phyloP scores from a whole-genome alignment of 2,888 invertebrate genomes.

The Belgica antarctica region DNA sequence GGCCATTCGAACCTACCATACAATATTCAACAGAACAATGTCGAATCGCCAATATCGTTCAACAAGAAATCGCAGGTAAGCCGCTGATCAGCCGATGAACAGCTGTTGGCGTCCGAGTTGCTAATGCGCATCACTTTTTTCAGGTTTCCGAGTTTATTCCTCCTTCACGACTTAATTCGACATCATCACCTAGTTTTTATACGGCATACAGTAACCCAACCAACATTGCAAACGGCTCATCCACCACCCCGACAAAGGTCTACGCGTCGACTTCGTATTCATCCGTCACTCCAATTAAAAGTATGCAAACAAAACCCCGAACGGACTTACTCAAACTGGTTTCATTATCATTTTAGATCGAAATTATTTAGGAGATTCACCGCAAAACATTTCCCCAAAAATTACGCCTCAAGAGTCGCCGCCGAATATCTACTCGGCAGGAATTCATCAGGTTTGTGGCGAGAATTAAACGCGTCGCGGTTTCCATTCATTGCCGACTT shows the following conservation, averaged over 20 bases:
- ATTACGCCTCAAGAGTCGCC: conserved; percentile 58
- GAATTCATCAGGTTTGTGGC: conserved; percentile 53
- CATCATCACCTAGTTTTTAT: conserved; percentile 43
- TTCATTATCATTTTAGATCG: conserved; percentile 38
- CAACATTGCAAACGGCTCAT: conserved; percentile 45
- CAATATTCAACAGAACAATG: conserved; percentile 32
- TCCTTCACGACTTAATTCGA: conserved; percentile 42
- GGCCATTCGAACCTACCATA: conserved; percentile 33
- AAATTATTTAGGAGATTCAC: conserved; percentile 50
- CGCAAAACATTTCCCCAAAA: conserved; percentile 54
- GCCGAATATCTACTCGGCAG: conserved; percentile 51
- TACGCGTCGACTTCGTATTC: conserved; percentile 46
- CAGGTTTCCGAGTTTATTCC: conserved; percentile 43
- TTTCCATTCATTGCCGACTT: background rate
- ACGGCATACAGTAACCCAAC: conserved; percentile 42
- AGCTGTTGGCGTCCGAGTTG: conserved; percentile 24
- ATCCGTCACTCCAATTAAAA: conserved; percentile 47
- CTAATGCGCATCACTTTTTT: background rate
- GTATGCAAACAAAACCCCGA: conserved; percentile 30
- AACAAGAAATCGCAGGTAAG: conserved; percentile 40
- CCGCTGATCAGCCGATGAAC: too few species aligned
- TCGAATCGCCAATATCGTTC: conserved; percentile 39
- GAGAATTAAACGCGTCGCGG: background rate
- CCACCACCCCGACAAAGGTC: conserved; percentile 46
- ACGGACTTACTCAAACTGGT: too few species aligned